phyloP scores from a whole-genome alignment of 1,140 invertebrate genomes.

The Saccostrea cuccullata region DNA sequence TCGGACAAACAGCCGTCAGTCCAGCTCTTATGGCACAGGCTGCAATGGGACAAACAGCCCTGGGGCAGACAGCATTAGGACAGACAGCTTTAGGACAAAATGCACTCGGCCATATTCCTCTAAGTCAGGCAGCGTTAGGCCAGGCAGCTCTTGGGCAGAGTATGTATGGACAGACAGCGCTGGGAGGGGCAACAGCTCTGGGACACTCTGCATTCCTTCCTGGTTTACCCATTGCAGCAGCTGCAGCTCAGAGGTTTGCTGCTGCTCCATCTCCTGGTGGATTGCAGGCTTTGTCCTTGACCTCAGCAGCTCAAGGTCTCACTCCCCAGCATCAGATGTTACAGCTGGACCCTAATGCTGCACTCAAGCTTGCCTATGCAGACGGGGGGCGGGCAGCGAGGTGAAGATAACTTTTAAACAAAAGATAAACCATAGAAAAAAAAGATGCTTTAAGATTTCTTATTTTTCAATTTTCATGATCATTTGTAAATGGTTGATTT shows the following conservation, averaged over 20 bases:
- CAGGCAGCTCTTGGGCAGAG: neutral
- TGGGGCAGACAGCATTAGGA: constrained; percentile 20
- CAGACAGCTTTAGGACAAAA: neutral
- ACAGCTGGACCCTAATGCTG: constrained; percentile 34
- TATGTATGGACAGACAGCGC: constrained; percentile 29
- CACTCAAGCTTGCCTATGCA: constrained; percentile 27
- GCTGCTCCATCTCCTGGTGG: constrained; percentile 53
- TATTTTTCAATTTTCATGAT: too few relatives aligned
- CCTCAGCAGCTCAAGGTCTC: constrained; percentile 43
- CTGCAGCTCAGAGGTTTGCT: constrained; percentile 44
- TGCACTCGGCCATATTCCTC: neutral
- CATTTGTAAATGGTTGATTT: too few relatives aligned
- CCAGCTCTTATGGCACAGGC: constrained; percentile 16
- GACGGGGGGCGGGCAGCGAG: neutral
- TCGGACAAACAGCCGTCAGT: constrained; percentile 17
- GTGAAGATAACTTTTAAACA: neutral
- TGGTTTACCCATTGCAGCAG: constrained; percentile 29
- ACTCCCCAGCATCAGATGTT: constrained; percentile 33
- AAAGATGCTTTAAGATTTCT: too few relatives aligned
- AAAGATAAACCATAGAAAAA: too few relatives aligned
- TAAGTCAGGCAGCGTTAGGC: neutral
- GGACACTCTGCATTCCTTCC: neutral
- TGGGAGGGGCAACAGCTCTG: constrained; percentile 2
- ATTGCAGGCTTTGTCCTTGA: constrained; percentile 10
- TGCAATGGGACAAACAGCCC: constrained; percentile 37